Conservation (phyloP, 1,140 invertebrate genomes). For the Himalopsyche phryganea region DNA sequence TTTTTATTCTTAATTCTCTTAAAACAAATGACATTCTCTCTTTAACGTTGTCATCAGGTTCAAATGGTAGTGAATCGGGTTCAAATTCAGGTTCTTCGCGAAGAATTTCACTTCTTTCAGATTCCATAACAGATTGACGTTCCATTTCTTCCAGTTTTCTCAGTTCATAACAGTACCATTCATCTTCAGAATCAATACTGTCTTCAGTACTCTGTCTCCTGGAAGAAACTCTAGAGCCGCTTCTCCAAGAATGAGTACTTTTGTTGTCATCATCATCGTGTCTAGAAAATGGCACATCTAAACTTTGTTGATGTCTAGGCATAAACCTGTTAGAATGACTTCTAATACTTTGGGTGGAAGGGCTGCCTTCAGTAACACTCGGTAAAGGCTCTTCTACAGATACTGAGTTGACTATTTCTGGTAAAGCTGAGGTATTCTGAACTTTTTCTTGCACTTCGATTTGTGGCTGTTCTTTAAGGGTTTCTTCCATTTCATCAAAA, state of each 20-base stretch:
- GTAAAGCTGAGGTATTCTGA: slow-evolving; percentile 35
- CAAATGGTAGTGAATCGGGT: slow-evolving; percentile 47
- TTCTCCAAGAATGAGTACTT: slow-evolving; percentile 82
- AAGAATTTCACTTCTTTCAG: slow-evolving; percentile 58
- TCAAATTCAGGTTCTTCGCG: slow-evolving; percentile 58
- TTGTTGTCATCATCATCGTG: slow-evolving; percentile 80
- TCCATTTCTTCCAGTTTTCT: slow-evolving; percentile 84
- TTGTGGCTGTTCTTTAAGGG: slow-evolving; percentile 35
- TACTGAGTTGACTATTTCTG: slow-evolving; percentile 45
- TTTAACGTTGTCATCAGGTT: slow-evolving; percentile 68
- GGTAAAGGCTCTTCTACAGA: slow-evolving; percentile 46
- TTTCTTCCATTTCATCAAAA: slow-evolving; percentile 42
- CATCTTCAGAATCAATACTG: slow-evolving; percentile 88
- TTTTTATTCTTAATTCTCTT: slow-evolving; percentile 67
- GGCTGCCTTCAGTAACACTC: slow-evolving; percentile 57
- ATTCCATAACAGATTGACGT: slow-evolving; percentile 64
- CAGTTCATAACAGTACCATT: slow-evolving; percentile 89
- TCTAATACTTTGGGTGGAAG: slow-evolving; percentile 58
- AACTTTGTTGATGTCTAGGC: slow-evolving; percentile 70
- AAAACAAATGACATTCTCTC: slow-evolving; percentile 75
- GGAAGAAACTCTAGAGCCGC: slow-evolving; percentile 80
- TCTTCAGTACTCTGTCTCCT: slow-evolving; percentile 87
- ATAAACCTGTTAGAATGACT: slow-evolving; percentile 58
- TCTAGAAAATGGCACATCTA: slow-evolving; percentile 71
- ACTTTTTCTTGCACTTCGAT: slow-evolving; percentile 34